Evolutionary conservation across 2,113 vertebrate species (phyloP).

Genomic region (Neolamprologus fasciatus): DNA sequence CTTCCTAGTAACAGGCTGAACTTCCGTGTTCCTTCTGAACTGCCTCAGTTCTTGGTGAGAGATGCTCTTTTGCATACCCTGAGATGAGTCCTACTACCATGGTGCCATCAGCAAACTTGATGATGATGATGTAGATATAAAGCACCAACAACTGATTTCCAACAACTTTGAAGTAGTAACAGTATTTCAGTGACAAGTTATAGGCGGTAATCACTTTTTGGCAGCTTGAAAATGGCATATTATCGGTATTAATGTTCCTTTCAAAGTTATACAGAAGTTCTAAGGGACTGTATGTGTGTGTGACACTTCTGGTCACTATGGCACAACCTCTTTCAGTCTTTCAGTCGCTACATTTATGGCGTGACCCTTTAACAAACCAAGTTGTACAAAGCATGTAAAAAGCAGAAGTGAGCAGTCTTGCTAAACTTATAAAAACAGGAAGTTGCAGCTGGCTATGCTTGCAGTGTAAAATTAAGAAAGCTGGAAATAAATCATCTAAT

Average conservation of each 20-base stretch:
- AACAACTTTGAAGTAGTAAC: background rate
- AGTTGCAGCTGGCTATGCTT: background rate
- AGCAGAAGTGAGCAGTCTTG: background rate
- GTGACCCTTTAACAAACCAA: background rate
- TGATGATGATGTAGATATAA: background rate
- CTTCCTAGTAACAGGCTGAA: background rate
- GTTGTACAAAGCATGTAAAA: background rate
- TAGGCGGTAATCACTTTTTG: background rate
- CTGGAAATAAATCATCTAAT: background rate
- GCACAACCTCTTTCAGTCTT: background rate
- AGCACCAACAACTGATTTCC: background rate
- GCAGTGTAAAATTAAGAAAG: background rate
- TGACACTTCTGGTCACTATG: background rate
- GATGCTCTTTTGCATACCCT: background rate
- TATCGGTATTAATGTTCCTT: background rate
- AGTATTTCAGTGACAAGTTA: background rate
- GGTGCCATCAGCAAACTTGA: background rate
- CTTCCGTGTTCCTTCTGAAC: background rate
- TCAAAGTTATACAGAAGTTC: background rate
- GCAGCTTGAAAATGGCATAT: background rate
- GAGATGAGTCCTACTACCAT: background rate
- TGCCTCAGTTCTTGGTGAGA: background rate
- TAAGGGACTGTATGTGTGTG: background rate
- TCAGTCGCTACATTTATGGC: background rate
- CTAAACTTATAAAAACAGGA: background rate